Base-by-base conservation (phyloP, 2,888 invertebrate genomes). In the Atrina japonica region DNA sequence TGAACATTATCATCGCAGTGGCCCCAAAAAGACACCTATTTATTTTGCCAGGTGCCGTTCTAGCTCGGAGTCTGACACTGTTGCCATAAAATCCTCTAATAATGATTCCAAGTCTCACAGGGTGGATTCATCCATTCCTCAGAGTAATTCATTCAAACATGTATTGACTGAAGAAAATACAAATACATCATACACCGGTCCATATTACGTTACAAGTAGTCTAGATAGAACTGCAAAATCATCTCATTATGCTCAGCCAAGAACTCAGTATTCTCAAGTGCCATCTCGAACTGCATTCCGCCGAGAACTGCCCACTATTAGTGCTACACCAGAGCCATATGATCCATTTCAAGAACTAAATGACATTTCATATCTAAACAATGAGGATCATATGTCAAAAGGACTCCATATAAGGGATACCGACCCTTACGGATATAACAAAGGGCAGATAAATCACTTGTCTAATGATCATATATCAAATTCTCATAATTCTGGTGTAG, bases 301-400 rank as follows among this genome's bases (percentile, higher is more conserved):
- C 16, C 49, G 56, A 47, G 61, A 66, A 49, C 60, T 71, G 21
- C 63, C 71, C 11, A 60, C 71, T 0, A 71, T 71, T 9, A 61
- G 66, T 61, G 71, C 71, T 29, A 66, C 71, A 16, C 71, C 71
- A 1, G 71, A 71, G 50, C 66, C 61, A 3, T 60, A 60, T 45
- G 60, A 61, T 50, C 61, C 61, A n/a, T 21, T 61, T 45, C 61
- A 61, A 21, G 61, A 61, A 23, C 49, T 61, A 18, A 61, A 25
- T 1, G 61, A 41, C 9, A 61, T 61, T 29, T 61, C 61, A 21
- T 61, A 61, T 21, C 61, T 49, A 25, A 25, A n/a, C 25, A 18
- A 52, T 25, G 9, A 52, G 11, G 27, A 52, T 23, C 3, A 21
- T 14, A 16, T 16, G 16, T 21, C 52, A 6, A 14, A 18, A 25